Conservation (phyloP, 1,140 invertebrate genomes). For the Harpegnathos saltator region DNA sequence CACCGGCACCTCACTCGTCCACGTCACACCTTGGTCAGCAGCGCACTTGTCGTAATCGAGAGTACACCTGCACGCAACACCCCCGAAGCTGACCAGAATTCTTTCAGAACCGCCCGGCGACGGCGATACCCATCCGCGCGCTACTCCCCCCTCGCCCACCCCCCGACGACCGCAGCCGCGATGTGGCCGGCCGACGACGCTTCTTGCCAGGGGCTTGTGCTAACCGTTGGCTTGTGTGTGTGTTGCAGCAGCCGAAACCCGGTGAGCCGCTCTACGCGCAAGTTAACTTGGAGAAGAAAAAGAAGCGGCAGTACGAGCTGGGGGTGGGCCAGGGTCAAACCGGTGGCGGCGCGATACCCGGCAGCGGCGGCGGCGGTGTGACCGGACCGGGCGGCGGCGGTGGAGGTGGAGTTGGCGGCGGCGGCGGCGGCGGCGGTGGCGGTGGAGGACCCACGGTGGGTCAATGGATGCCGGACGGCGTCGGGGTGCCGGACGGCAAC, state of each 20-base stretch:
- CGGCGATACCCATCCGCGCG: constrained; percentile 26
- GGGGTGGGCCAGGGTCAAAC: constrained; percentile 82
- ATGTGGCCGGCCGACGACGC: constrained; percentile 16
- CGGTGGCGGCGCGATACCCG: constrained; percentile 70
- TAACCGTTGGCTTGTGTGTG: constrained; percentile 84
- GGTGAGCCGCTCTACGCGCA: constrained; percentile 92
- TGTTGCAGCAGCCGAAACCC: constrained; percentile 88
- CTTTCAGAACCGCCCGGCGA: constrained; percentile 56
- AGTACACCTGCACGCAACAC: constrained; percentile 25
- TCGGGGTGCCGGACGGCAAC: constrained; percentile 78
- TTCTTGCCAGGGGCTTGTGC: constrained; percentile 56
- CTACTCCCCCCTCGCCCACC: constrained; percentile 64
- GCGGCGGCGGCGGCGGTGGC: constrained; percentile 67
- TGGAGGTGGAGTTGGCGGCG: constrained; percentile 63
- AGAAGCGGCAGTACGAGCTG: constrained; percentile 88
- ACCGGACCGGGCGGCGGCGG: constrained; percentile 63
- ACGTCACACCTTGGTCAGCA: too few relatives aligned
- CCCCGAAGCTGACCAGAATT: constrained; percentile 45
- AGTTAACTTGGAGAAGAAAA: constrained; percentile 93
- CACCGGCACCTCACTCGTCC: too few relatives aligned
- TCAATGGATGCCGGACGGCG: constrained; percentile 81
- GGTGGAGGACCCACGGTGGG: constrained; percentile 31
- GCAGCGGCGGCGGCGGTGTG: constrained; percentile 66
- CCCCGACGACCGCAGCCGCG: constrained; percentile 54
- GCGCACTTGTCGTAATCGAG: constrained; percentile 13